These are phyloP conservation scores for Danio choprae DNA, from an alignment of 2,797 vertebrate genomes.

Conservation along the genomic window DNA sequence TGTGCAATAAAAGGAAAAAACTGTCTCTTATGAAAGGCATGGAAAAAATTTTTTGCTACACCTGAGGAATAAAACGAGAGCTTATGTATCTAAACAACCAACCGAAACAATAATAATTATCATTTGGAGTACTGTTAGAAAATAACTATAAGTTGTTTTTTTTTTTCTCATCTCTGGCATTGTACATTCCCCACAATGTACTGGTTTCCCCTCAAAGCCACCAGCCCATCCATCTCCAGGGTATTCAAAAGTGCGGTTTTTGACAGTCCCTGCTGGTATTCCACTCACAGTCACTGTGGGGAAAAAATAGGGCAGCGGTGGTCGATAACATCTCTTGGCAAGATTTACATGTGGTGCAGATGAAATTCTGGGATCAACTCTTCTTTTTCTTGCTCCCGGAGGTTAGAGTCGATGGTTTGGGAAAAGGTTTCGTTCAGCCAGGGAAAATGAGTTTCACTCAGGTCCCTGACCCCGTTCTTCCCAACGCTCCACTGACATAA, in stretches of 20 bases:
- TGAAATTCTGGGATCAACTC: constrained; percentile 36
- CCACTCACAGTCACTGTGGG: constrained; percentile 14
- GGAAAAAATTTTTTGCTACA: background rate
- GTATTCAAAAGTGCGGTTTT: constrained; percentile 30
- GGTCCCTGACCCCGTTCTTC: constrained; percentile 19
- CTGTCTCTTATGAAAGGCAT: background rate
- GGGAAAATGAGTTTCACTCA: constrained; percentile 17
- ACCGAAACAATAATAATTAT: background rate
- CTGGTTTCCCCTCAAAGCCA: background rate
- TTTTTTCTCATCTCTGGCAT: background rate
- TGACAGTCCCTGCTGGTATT: constrained; percentile 33
- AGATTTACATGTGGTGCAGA: constrained; percentile 30
- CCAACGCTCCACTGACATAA: constrained; percentile 53
- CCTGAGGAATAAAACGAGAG: background rate
- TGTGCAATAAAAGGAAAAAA: background rate
- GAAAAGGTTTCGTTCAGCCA: background rate
- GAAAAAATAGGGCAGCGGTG: constrained; percentile 26
- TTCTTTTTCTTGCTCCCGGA: background rate
- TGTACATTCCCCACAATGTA: constrained; percentile 6
- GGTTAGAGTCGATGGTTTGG: constrained; percentile 10
- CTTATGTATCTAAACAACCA: background rate
- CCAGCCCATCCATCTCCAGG: constrained; percentile 10
- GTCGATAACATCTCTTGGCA: constrained; percentile 61
- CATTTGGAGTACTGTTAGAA: background rate
- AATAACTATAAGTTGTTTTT: background rate